Base-by-base conservation (phyloP, 2,888 invertebrate genomes). In the Bembecia ichneumoniformis region DNA sequence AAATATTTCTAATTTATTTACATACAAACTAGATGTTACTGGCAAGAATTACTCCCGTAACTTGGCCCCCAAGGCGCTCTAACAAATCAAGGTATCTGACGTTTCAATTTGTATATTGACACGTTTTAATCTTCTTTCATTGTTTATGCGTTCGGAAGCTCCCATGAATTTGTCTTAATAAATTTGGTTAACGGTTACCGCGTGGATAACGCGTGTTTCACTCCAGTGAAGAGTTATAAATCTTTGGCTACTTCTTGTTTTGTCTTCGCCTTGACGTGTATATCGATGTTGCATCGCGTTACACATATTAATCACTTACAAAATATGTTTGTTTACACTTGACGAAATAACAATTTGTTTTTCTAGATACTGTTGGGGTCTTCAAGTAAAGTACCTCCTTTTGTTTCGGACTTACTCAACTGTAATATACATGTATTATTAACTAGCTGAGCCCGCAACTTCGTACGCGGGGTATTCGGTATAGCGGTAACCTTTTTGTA, bases 81-180 rank as follows among this genome's bases (percentile, higher is more conserved):
- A 69, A 82, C 84, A 86, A 83, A 86, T 86, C 82, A 83, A 80
- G 77, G 62, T 62, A 57, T 63, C 71, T 82, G 84, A 84, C 84
- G 67, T 82, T 82, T 83, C 83, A 83, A 84, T 86, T 83, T 78
- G 72, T 78, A 66, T 76, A 80, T 83, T 79, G 82, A 83, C 82
- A 80, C 74, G 77, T 80, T 80, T 77, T 83, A 83, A 86, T 86
- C 78, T 77, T 76, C 66, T 61, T 55, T 55, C 64, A 78, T 80
- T 82, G 81, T 83, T 76, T 80, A 78, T 82, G 65, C 52, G 71
- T 77, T 82, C 84, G 75, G 84, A 75, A 84, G 86, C 84, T 62
- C 56, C 60, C 55, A 60, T 52, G 59, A 58, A 66, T 71, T 71
- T 72, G 68, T 72, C 73, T 74, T 76, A 78, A 78, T 77, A 77